Evolutionary conservation across 2,113 vertebrate genomes (phyloP), one percentile per base, ranked within the genome.

Genomic region (Dicaeum eximium): DNA sequence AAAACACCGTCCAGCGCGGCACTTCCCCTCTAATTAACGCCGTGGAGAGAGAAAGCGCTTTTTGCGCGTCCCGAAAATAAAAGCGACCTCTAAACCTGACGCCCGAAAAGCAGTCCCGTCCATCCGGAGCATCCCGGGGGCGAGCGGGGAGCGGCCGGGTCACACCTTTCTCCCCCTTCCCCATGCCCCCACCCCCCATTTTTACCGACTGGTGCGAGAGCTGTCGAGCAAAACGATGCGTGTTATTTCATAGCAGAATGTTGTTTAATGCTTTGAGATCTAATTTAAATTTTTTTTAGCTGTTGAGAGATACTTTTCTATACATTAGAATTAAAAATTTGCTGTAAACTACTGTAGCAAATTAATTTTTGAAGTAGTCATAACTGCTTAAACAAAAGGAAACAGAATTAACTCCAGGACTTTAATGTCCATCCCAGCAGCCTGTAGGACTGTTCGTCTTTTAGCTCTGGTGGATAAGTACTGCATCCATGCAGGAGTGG

Each of bases 251-350:
- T 31, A 44, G 65, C 33, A 28, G 65, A 94, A 96, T 81, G 66
- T 73, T 83, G 87, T 91, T 96, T 74, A 24, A 77, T 44, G 88
- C 80, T 97, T 96, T 90, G 84, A 93, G 88, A 70, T 93, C 78
- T 45, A 64, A 31, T 80, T 82, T 38, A 6, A 23, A 24, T 61
- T 86, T 95, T 80, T 81, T 12, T 3, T 91, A 96, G 77, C 56
- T 89, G 81, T 96, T 91, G 84, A 56, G 88, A 51, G 57, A 71
- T 93, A 95, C 79, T 53, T 92, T 96, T 95, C 66, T 57, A 67
- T 77, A 84, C 50, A 61, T 90, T 91, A 97, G 91, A 96, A 96
- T 96, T 96, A 91, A 94, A 98, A 98, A 90, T 98, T 97, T 95
- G 60, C 92, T 96, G 96, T 96, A 96, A 97, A 97, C 69, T 50